A percentile compares a stretch with the other conserved stretches of the same genome.
phyloP scores from a whole-genome alignment of 2,113 vertebrate species.

The Calidris pygmaea region DNA sequence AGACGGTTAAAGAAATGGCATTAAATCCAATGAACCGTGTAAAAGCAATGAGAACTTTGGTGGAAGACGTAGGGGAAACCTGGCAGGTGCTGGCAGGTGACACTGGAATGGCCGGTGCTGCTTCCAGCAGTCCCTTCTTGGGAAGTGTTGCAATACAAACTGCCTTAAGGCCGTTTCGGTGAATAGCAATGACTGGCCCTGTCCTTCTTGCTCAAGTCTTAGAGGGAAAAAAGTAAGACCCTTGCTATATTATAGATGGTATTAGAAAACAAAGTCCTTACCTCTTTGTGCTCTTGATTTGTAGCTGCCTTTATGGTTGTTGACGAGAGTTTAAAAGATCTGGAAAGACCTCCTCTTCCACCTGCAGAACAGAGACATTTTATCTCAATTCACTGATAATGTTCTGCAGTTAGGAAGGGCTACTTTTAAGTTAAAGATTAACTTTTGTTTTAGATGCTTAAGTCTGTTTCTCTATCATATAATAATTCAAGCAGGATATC shows the following conservation, averaged over 20 bases:
- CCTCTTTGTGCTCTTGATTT: not conserved
- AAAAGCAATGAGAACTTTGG: not conserved
- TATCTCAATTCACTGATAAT: not conserved
- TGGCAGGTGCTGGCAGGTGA: not conserved
- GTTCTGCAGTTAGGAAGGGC: not conserved
- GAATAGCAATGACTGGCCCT: not conserved
- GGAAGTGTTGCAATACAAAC: not conserved
- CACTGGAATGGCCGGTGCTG: rapidly evolving
- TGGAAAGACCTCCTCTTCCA: not conserved
- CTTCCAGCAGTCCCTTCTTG: not conserved
- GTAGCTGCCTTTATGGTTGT: not conserved
- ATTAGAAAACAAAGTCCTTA: not conserved
- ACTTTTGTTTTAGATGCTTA: not conserved
- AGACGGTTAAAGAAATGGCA: not conserved
- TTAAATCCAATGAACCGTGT: not conserved
- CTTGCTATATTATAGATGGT: not conserved
- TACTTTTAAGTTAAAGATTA: not conserved
- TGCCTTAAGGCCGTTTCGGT: not conserved
- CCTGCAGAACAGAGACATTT: not conserved
- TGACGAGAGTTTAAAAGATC: not conserved
- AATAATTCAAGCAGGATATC: not conserved
- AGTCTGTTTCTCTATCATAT: not conserved
- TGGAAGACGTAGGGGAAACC: not conserved
- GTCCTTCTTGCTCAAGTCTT: not conserved
- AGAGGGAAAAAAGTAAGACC: not conserved